Evolutionary conservation across 2,888 invertebrate species (phyloP), one percentile per base, ranked within the genome.

Genomic region (Prosopocoilus inquinatus): DNA sequence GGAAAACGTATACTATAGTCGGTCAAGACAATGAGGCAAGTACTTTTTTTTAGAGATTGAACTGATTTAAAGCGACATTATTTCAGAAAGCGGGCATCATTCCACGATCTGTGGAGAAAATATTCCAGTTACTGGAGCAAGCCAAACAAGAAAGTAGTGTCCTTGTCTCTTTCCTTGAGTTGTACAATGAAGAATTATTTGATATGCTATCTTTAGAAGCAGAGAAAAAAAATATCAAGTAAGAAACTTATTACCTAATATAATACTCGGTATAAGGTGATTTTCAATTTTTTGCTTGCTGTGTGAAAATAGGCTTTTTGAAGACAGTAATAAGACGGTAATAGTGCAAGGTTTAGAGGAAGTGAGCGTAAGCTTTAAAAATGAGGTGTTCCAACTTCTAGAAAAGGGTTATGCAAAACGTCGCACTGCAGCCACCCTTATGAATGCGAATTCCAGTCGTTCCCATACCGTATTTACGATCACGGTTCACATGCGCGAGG

Each of bases 401-500:
- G 88, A 92, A 58, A 88, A 89, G 67, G 98, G 98, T 2, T 88
- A 91, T 44, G 86, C 89, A 55, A 88, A 89, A 67, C 83, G 96
- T 55, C 89, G 88, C 69, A 96, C 95, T 0, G 97, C 97, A 0
- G 86, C 93, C 1, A 99, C 98, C 0, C 80, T 94, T 16, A 91
- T 99, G 91, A 99, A 99, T 75, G 90, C 92, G 3, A 87, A 89
- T 59, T 97, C 96, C 74, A 94, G 96, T 70, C 91, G 97, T 16
- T 96, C 96, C 0, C 98, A 98, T 78, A 94, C 96, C 0, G 91
- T 98, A 1, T 97, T 98, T 79, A 92, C 95, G 0, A 91, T 98
- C 53, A 90, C 93, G 0, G 89, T 97, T 0, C 92, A 95, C 75
- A 94, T 93, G 68, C 92, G 92, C 62, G 96, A 98, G 73, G 90